Evolutionary conservation across 1,140 invertebrate species (phyloP).

Genomic region (Anthonomus grandis): DNA sequence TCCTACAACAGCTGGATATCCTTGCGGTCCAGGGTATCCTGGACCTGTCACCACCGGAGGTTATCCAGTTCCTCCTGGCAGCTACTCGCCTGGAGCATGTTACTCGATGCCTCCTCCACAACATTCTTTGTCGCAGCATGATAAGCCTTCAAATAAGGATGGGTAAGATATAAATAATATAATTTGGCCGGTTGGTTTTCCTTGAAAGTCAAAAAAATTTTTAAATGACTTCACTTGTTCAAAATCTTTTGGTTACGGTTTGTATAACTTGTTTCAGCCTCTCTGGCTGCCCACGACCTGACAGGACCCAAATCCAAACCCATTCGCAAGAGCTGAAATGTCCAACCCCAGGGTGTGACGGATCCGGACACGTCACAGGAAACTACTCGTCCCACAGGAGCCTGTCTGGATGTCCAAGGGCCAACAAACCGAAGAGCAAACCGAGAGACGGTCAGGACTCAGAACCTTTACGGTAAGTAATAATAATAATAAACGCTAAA

Average conservation of each 20-base stretch:
- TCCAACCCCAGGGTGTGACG: slow-evolving; percentile 88
- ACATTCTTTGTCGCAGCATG: slow-evolving; percentile 63
- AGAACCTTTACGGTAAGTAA: slow-evolving; percentile 73
- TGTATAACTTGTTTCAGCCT: slow-evolving; percentile 52
- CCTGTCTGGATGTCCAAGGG: slow-evolving; percentile 79
- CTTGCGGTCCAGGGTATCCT: slow-evolving; percentile 61
- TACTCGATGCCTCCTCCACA: slow-evolving; percentile 80
- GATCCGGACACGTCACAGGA: slow-evolving; percentile 82
- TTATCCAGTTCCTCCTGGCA: slow-evolving; percentile 59
- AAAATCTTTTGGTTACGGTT: background rate
- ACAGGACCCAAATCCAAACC: slow-evolving; percentile 70
- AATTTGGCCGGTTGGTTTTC: background rate
- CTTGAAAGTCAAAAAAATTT: background rate
- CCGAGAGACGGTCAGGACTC: slow-evolving; percentile 86
- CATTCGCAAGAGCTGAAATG: slow-evolving; percentile 83
- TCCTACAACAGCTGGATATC: slow-evolving; percentile 55
- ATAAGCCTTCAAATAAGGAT: slow-evolving; percentile 68
- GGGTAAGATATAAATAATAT: slow-evolving; percentile 48
- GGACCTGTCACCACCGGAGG: slow-evolving; percentile 58
- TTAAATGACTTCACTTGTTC: background rate
- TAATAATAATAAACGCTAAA: no score
- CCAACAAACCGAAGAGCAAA: slow-evolving; percentile 91
- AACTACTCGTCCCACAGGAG: slow-evolving; percentile 86
- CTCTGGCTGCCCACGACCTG: slow-evolving; percentile 72
- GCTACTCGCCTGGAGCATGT: slow-evolving; percentile 70